Conservation (phyloP, 2,888 invertebrate species). For the Andrena praecox region DNA sequence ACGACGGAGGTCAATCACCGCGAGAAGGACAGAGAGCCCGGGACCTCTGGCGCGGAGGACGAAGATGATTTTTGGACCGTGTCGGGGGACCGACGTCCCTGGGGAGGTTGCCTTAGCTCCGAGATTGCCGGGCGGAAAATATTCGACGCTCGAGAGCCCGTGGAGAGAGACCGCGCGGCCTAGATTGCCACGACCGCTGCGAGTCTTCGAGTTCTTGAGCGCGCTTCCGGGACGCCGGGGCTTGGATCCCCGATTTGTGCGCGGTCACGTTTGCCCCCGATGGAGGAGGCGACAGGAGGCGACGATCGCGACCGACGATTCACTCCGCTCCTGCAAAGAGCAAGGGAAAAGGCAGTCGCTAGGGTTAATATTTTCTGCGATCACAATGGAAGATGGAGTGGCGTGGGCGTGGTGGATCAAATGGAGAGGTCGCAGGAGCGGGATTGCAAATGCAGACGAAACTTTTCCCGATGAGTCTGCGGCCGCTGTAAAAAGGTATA, state of each 20-base stretch:
- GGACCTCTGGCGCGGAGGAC: neutral
- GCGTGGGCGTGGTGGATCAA: neutral
- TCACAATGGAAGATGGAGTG: neutral
- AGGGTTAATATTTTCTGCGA: slow-evolving; percentile 33
- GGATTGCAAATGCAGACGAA: neutral
- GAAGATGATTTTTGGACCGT: slow-evolving; percentile 43
- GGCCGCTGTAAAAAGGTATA: too few species aligned
- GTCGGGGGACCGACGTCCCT: slow-evolving; percentile 1
- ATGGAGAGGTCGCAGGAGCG: neutral
- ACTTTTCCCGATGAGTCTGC: too few species aligned
- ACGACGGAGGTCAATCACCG: slow-evolving; percentile 54
- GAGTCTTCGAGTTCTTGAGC: neutral
- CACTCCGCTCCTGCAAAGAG: neutral
- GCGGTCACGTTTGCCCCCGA: slow-evolving; percentile 35
- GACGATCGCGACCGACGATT: neutral
- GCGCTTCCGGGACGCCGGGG: neutral
- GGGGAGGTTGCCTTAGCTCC: slow-evolving; percentile 34
- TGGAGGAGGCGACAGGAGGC: neutral
- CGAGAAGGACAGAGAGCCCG: neutral
- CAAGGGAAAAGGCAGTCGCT: neutral
- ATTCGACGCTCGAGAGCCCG: slow-evolving; percentile 13
- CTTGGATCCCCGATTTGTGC: slow-evolving; percentile 29
- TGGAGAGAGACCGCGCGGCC: neutral
- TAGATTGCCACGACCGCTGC: neutral
- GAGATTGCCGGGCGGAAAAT: slow-evolving; percentile 44